A percentile compares a stretch with the other conserved stretches of the same genome.
These are phyloP conservation scores for Trichoplusia ni DNA, from an alignment of 1,140 invertebrate species.

Conservation along the genomic window DNA sequence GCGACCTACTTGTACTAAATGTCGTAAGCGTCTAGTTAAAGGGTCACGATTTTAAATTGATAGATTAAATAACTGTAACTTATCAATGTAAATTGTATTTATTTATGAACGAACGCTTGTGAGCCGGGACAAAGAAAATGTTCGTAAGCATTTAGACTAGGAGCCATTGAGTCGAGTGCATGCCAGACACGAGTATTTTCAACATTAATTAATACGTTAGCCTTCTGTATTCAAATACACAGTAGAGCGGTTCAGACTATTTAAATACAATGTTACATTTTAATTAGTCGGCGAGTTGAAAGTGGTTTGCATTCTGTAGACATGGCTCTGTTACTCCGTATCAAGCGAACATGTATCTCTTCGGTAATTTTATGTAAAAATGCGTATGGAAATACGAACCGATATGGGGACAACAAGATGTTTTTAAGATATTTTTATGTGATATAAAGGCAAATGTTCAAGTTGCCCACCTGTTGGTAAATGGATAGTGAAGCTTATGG, in stretches of 20 bases:
- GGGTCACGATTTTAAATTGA: conserved; percentile 28
- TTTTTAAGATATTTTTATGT: conserved; percentile 24
- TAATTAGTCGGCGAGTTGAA: conserved; percentile 62
- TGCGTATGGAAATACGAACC: conserved; percentile 17
- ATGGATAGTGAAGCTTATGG: conserved; percentile 10
- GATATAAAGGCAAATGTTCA: conserved; percentile 19
- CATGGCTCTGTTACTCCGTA: neutral
- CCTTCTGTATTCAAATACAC: conserved; percentile 40
- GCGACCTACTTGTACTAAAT: neutral
- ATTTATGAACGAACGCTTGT: conserved; percentile 11
- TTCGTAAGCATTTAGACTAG: neutral
- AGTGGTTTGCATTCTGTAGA: conserved; percentile 43
- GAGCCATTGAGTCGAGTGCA: conserved; percentile 26
- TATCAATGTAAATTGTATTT: conserved; percentile 26
- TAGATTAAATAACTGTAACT: conserved; percentile 28
- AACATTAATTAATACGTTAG: conserved; percentile 47
- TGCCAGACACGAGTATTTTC: conserved; percentile 30
- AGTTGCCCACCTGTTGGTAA: conserved; percentile 11
- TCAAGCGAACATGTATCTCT: neutral
- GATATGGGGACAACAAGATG: conserved; percentile 1
- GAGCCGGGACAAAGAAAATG: conserved; percentile 1
- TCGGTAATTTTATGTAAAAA: conserved; percentile 22
- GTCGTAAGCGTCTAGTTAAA: conserved; percentile 15
- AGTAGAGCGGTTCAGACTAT: conserved; percentile 42
- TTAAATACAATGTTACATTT: conserved; percentile 58